These are phyloP conservation scores for Escarpia spicata DNA, from an alignment of 2,888 invertebrate genomes.

Conservation along the genomic window DNA sequence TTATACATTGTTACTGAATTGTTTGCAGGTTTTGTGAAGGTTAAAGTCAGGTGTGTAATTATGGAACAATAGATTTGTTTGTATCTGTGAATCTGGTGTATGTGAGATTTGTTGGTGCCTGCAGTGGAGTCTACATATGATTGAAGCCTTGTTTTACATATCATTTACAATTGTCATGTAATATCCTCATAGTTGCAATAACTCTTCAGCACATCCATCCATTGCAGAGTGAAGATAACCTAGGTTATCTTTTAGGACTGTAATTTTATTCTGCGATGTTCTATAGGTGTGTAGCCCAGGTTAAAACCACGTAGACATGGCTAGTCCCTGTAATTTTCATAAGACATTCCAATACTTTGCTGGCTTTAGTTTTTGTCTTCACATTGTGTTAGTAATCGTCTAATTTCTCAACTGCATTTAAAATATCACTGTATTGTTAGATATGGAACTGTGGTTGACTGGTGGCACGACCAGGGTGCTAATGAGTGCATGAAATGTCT, in stretches of 20 bases:
- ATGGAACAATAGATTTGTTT: too few species aligned
- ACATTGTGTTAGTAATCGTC: too few species aligned
- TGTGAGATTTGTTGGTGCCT: not conserved
- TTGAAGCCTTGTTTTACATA: not conserved
- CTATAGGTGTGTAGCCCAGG: too few species aligned
- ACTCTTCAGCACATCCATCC: too few species aligned
- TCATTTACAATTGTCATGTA: not conserved
- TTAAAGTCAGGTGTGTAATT: not conserved
- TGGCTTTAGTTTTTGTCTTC: too few species aligned
- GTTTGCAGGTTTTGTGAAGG: not conserved
- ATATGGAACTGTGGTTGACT: not conserved
- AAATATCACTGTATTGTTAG: not conserved
- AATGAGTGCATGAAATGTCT: not conserved
- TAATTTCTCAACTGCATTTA: too few species aligned
- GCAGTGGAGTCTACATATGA: not conserved
- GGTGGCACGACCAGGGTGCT: not conserved
- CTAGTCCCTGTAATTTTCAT: not conserved
- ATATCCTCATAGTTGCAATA: not conserved
- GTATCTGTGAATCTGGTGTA: not conserved
- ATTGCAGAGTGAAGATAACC: too few species aligned
- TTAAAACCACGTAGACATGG: too few species aligned
- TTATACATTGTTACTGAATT: constrained; percentile 8
- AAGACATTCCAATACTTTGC: not conserved
- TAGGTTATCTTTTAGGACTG: too few species aligned
- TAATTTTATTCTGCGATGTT: too few species aligned